These are phyloP conservation scores for Acyrthosiphon pisum DNA, from an alignment of 1,140 invertebrate species.

Conservation along the genomic window DNA sequence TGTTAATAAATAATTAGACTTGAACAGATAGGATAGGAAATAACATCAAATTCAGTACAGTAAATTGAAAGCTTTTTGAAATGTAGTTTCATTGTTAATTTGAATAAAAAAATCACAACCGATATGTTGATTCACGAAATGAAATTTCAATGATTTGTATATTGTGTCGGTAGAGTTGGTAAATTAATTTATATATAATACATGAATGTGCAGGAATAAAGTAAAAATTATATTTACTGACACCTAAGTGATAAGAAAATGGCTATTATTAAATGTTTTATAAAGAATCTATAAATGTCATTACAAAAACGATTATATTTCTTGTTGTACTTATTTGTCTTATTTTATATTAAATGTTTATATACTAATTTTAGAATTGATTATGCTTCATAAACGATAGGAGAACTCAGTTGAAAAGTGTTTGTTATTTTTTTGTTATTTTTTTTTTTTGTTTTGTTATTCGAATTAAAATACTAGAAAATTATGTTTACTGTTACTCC, in stretches of 20 bases:
- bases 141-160: not conserved
- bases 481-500: too few species aligned
- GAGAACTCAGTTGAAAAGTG: not conserved
- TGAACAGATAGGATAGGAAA: not conserved
- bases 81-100: not conserved
- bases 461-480: too few species aligned
- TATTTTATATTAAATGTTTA: not conserved
- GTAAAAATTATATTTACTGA: not conserved
- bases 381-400: not conserved
- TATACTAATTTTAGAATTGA: not conserved
- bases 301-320: not conserved
- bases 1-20: conserved; percentile 4
- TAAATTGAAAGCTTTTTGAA: not conserved
- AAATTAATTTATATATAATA: not conserved
- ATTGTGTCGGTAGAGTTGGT: not conserved
- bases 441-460: too few species aligned
- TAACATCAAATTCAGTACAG: not conserved
- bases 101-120: not conserved
- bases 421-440: too few species aligned
- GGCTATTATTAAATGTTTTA: not conserved
- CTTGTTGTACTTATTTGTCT: too few species aligned
- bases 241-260: not conserved
- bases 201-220: not conserved
- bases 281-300: not conserved
- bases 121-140: not conserved